phyloP scores from a whole-genome alignment of 64 coral and sea anemone species.

The Astreopora myriophthalma region DNA sequence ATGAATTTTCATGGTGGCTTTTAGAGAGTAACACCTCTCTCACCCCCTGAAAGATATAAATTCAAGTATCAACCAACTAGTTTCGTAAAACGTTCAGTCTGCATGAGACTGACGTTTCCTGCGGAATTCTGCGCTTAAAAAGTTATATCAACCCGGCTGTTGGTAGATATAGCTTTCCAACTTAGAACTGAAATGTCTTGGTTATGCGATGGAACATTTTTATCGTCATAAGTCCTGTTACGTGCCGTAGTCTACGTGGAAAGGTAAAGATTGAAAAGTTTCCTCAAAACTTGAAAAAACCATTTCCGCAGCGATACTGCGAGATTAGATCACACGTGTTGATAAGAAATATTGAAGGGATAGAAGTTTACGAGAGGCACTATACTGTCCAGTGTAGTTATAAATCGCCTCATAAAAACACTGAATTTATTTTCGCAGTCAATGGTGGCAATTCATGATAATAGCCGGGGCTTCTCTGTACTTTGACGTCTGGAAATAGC shows the following conservation, averaged over 20 bases:
- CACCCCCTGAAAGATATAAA: too few species aligned
- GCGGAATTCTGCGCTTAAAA: too few species aligned
- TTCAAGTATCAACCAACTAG: too few species aligned
- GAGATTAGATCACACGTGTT: constrained; percentile 8
- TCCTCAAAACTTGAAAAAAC: not conserved
- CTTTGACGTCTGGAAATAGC: not conserved
- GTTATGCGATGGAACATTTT: not conserved
- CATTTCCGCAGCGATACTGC: not conserved
- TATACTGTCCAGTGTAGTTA: not conserved
- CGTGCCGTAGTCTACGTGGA: not conserved
- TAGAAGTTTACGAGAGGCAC: too few species aligned
- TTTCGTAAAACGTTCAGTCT: too few species aligned
- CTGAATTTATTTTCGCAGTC: not conserved
- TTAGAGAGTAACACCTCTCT: too few species aligned
- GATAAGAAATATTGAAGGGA: constrained; percentile 16
- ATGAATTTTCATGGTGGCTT: too few species aligned
- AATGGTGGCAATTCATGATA: not conserved
- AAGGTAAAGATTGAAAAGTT: not conserved
- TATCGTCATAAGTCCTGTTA: not conserved
- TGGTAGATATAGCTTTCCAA: too few species aligned
- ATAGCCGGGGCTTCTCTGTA: constrained; percentile 15
- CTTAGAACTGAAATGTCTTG: too few species aligned
- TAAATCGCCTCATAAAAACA: not conserved
- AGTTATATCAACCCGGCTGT: too few species aligned
- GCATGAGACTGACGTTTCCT: too few species aligned